Base-by-base conservation (phyloP, 2,797 vertebrate genomes). In the Varecia variegata region DNA sequence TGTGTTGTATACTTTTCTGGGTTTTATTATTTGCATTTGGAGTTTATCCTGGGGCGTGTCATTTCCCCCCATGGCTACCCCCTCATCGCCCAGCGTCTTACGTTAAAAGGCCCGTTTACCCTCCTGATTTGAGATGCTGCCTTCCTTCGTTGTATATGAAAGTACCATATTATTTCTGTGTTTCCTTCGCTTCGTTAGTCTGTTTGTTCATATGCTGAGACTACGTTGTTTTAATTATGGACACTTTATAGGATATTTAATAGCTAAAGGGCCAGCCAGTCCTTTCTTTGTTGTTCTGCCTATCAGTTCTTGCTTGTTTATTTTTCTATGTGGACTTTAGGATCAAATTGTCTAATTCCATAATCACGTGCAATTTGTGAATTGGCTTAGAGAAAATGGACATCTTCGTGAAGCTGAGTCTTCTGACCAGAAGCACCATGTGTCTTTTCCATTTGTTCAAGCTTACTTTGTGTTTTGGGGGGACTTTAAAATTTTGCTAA, bases 81-180 rank as follows among this genome's bases (percentile, higher is more conserved):
- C 13, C 3, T 21, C 52, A 25, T 7, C 7, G 56, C 35, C 67
- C n/a, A 35, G 1, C 9, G 7, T 4, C 7, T 71, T 9, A 23
- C 11, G 2, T 12, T 23, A 25, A 56, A 62, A 50, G 12, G 21
- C 35, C 27, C 1, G 10, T 35, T 45, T 32, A 40, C 45, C 15
- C 2, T 32, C 11, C 40, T 56, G 35, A 14, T 27, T 27, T n/a
- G 15, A 47, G 35, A 8, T 0, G 5, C 54, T 56, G 21, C 54
- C 84, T 40, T 20, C 54, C 32, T 50, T 45, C 20, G 0, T 13
- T 18, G 18, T 35, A 15, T 13, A 25, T 17, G 32, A 5, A 2
- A 3, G 38, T 9, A 2, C 50, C 32, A 0, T 1, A 2, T 2
- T 35, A 40, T 32, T 23, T 2, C 56, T 27, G 35, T 21, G 67